Evolutionary conservation across 2,113 vertebrate species (phyloP), one percentile per base, ranked within the genome.

Genomic region (Hippocampus mohnikei): DNA sequence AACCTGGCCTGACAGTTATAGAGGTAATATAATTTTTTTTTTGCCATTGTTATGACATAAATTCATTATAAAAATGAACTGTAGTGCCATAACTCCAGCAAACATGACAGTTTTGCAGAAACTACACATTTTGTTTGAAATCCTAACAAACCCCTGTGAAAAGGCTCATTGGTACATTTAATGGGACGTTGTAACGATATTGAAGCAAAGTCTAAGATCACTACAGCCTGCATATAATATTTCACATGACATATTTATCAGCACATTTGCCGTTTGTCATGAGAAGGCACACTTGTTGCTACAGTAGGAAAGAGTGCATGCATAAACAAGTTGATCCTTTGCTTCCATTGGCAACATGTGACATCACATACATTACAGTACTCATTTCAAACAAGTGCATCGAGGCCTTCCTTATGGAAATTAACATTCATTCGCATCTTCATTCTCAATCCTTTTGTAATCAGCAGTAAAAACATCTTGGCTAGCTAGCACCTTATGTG

Each of bases 191-290:
- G 0, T 25, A 46, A 20, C 21, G 29, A 10, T 9, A 61, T 37
- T 16, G 8, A 33, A 58, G 8, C 2, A 53, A 56, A 56, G 37
- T 66, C 27, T 50, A 21, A 55, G 12, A 64, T 74, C 58, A 33
- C 52, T 27, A 73, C 18, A 73, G 69, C 62, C 63, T 76, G 23
- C 13, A 58, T 21, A 37, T 25, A 37, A 20, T 42, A 65, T 63
- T 40, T 46, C n/a, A 40, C 8, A 33, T 8, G 15, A 37, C 20
- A 37, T 40, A 46, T 46, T 46, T 2, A 8, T 65, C 23, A 65
- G 42, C 23, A 65, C 25, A 8, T 65, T 44, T 48, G 41, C 65
- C 46, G 48, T 58, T 27, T 60, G 55, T 52, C 40, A 66, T 52
- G 55, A 3, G 58, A 50, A 73, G 50, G 33, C 33, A 37, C 29